Conservation (phyloP, 37 sponge, comb jelly and placozoan genomes). For the Aplysina aerophoba region DNA sequence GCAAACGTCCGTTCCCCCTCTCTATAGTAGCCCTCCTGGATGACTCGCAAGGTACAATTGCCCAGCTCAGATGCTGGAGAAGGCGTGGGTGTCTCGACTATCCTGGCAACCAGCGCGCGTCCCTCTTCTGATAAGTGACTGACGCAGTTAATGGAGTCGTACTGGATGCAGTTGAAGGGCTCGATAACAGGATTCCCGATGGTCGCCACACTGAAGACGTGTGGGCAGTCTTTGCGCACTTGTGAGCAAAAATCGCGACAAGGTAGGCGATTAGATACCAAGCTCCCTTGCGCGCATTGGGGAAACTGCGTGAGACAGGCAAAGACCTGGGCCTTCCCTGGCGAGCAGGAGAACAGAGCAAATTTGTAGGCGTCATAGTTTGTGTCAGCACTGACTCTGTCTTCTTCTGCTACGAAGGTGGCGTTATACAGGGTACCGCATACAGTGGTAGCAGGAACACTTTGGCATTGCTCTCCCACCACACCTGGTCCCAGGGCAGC, state of each 20-base stretch:
- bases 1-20: conserved; percentile 58
- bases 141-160: neutral
- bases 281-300: neutral
- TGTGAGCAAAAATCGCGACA: conserved; percentile 18
- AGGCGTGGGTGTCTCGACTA: neutral
- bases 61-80: too few species aligned
- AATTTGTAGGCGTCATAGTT: neutral
- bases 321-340: neutral
- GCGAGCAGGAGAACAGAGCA: neutral
- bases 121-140: neutral
- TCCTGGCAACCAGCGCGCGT: neutral
- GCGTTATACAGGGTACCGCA: too few species aligned
- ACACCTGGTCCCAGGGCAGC: too few species aligned
- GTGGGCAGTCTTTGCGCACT: neutral
- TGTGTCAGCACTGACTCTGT: too few species aligned
- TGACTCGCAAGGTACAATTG: neutral
- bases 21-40: conserved; percentile 47
- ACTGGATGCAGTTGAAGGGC: neutral
- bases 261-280: neutral
- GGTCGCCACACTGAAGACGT: neutral
- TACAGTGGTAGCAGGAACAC: too few species aligned
- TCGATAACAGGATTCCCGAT: neutral
- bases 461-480: too few species aligned
- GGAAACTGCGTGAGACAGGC: neutral
- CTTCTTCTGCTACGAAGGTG: too few species aligned